Evolutionary conservation across 2,888 invertebrate species (phyloP), one percentile per base, ranked within the genome.

Genomic region (Heliconius cydno): DNA sequence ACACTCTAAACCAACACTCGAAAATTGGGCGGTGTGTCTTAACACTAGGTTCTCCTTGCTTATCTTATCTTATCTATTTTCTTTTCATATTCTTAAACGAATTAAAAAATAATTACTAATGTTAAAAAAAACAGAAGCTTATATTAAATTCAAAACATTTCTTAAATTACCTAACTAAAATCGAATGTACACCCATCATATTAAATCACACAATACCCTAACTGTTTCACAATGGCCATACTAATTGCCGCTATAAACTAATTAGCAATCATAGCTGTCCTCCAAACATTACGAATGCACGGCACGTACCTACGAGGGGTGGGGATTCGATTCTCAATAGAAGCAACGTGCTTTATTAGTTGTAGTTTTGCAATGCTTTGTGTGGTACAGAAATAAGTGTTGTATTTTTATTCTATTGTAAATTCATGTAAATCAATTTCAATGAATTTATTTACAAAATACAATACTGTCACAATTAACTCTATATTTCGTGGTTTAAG

Each of bases 281-380:
- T 57, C 72, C 13, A 7, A 15, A n/a, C n/a, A 6, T 73, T 57
- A 60, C 34, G 57, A 30, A 73, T 57, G 72, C 72, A 10, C 3
- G 57, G 2, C 34, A 34, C 72, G 57, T 25, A 46, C 25, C 1
- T 10, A 38, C 0, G 19, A 5, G 34, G 60, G 57, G n/a, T 13
- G 60, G 25, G 41, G 25, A 22, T 46, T 41, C 65, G 41, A 65
- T 22, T 66, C 78, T n/a, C 79, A 82, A 85, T 87, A 87, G 88
- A 88, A 88, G 88, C 88, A 86, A 86, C 84, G 83, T 84, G 87
- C 84, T 86, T 87, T 87, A 89, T 88, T 89, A 88, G 87, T 86
- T 87, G 88, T 88, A 88, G 87, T 85, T 87, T 85, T 81, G 60
- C n/a, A 68, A 57, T 57, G 10, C n/a, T 60, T n/a, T n/a, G 60